These are phyloP conservation scores for Lichenostomus cassidix DNA, from an alignment of 2,113 vertebrate species.

Conservation along the genomic window DNA sequence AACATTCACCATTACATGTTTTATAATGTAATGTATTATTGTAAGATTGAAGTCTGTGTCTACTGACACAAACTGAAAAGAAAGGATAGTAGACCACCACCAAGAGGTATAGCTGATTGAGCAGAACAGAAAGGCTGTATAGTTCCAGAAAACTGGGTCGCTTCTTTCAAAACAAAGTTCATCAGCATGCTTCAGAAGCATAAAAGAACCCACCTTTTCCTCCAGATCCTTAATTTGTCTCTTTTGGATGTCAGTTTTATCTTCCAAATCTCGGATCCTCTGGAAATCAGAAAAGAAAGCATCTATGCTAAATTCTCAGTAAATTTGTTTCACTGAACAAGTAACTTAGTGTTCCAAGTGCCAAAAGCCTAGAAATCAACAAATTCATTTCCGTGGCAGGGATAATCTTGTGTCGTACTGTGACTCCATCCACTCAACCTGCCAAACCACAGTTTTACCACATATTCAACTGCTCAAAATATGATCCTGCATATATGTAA, in stretches of 20 bases:
- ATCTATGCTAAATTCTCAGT: neutral
- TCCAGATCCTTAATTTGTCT: slow-evolving; percentile 98
- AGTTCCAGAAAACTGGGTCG: neutral
- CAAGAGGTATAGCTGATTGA: neutral
- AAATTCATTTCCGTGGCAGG: neutral
- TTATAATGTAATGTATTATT: neutral
- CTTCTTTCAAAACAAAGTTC: neutral
- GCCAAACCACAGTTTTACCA: neutral
- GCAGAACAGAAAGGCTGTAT: neutral
- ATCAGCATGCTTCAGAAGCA: neutral
- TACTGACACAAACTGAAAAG: neutral
- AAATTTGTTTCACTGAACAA: neutral
- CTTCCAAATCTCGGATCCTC: slow-evolving; percentile 97
- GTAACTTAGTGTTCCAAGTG: neutral
- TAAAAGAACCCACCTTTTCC: slow-evolving; percentile 86
- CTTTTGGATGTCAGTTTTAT: slow-evolving; percentile 98
- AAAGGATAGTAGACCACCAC: neutral
- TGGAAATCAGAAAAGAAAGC: slow-evolving; percentile 66
- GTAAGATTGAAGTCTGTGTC: neutral
- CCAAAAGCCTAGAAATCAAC: neutral
- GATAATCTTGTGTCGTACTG: neutral
- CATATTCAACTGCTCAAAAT: neutral
- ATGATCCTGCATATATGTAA: neutral
- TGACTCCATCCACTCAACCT: neutral
- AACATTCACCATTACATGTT: neutral